Evolutionary conservation across 1,140 invertebrate genomes (phyloP).

Genomic region (Ephestia elutella): DNA sequence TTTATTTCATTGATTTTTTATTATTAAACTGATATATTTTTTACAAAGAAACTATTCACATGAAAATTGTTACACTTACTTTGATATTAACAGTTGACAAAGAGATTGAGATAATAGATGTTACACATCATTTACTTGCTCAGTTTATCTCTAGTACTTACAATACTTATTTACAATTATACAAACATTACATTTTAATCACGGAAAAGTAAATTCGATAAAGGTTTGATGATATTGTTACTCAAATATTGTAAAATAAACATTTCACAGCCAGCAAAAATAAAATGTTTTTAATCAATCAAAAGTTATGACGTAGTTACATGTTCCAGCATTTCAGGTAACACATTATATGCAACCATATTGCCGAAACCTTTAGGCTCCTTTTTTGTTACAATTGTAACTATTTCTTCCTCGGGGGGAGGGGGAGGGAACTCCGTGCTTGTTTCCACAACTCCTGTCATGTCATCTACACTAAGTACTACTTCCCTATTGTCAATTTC

Average conservation of each 20-base stretch:
- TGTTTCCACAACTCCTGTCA: conserved; percentile 40
- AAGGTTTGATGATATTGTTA: conserved; percentile 17
- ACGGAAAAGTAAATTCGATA: conserved; percentile 39
- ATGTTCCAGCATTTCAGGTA: conserved; percentile 69
- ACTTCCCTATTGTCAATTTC: conserved; percentile 68
- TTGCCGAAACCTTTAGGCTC: conserved; percentile 65
- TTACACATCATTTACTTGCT: conserved; percentile 45
- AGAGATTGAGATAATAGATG: conserved; percentile 62
- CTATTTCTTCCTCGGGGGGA: conserved; percentile 68
- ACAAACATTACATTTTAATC: conserved; percentile 13
- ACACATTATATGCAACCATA: conserved; percentile 71
- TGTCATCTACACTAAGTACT: conserved; percentile 67
- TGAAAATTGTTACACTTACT: conserved; percentile 58
- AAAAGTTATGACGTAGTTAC: conserved; percentile 45
- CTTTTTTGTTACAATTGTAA: conserved; percentile 71
- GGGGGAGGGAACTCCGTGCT: conserved; percentile 57
- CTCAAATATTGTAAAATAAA: conserved; percentile 14
- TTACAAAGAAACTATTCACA: conserved; percentile 69
- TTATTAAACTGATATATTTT: conserved; percentile 62
- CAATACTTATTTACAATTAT: conserved; percentile 35
- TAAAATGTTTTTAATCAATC: conserved; percentile 20
- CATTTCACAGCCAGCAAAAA: conserved; percentile 48
- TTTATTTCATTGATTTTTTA: conserved; percentile 35
- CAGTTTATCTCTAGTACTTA: conserved; percentile 36
- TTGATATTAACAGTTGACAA: conserved; percentile 66